These are phyloP conservation scores for Propithecus perrieri DNA, from an alignment of 2,797 vertebrate species.

Conservation along the genomic window DNA sequence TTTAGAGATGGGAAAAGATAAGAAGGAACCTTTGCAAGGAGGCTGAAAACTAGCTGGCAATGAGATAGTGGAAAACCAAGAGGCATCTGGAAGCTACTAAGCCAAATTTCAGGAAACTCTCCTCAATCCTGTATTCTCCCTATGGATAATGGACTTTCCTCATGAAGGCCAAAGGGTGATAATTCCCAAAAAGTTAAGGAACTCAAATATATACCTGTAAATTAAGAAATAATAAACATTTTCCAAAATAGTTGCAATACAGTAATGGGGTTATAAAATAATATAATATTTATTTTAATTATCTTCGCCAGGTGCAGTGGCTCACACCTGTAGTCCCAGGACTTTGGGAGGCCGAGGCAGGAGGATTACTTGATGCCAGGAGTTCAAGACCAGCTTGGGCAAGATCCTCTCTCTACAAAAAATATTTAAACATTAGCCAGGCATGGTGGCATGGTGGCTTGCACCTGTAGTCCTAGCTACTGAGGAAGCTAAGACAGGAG, in stretches of 20 bases:
- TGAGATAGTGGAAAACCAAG: not conserved
- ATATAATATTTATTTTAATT: conserved; percentile 11
- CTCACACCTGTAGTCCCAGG: too few species aligned
- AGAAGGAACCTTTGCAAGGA: not conserved
- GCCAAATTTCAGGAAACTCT: not conserved
- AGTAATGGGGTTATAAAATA: not conserved
- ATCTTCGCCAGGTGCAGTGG: not conserved
- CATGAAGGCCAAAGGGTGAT: not conserved
- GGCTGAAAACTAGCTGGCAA: not conserved
- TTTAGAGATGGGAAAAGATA: not conserved
- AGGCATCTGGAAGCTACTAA: not conserved
- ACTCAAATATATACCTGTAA: not conserved
- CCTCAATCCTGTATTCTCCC: not conserved
- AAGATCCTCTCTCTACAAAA: too few species aligned
- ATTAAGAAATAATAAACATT: not conserved
- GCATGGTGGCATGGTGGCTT: too few species aligned
- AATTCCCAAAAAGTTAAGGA: not conserved
- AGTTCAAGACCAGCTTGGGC: too few species aligned
- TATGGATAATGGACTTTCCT: not conserved
- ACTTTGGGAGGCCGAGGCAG: too few species aligned
- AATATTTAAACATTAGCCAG: too few species aligned
- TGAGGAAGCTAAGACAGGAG: too few species aligned
- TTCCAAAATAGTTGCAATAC: not conserved
- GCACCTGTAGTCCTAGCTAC: too few species aligned
- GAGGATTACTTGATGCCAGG: too few species aligned